Evolutionary conservation across 2,797 vertebrate species (phyloP).

Genomic region (Babyrousa celebensis): DNA sequence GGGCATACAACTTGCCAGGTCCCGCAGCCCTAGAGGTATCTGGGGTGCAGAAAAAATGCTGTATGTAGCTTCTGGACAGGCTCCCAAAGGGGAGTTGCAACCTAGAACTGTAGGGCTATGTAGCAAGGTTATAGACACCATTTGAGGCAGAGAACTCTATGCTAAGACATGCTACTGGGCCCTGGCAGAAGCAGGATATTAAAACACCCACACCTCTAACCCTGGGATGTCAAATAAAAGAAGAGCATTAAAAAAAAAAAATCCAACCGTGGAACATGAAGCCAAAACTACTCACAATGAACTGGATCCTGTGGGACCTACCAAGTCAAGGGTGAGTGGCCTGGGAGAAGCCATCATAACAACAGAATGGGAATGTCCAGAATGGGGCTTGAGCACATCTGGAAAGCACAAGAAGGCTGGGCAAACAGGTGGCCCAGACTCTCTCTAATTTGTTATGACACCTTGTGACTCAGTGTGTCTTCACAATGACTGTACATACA

Average conservation of each 20-base stretch:
- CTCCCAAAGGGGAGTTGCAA: neutral
- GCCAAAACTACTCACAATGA: neutral
- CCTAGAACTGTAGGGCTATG: neutral
- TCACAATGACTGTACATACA: neutral
- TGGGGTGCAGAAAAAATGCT: neutral
- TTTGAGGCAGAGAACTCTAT: neutral
- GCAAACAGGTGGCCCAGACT: neutral
- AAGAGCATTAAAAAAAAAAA: neutral
- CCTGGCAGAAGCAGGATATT: neutral
- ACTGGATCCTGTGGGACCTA: neutral
- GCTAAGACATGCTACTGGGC: neutral
- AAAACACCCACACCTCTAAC: neutral
- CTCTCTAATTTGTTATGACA: too few relatives aligned
- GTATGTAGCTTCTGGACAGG: neutral
- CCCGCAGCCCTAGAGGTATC: neutral
- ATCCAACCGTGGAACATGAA: neutral
- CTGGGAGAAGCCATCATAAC: neutral
- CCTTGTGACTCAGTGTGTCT: too few relatives aligned
- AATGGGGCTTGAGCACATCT: neutral
- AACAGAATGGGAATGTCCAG: neutral
- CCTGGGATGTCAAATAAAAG: neutral
- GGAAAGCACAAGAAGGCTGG: neutral
- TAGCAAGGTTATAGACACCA: neutral
- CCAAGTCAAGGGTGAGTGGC: neutral
- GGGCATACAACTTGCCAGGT: neutral